Evolutionary conservation across 1,140 invertebrate genomes (phyloP).

Genomic region (Anthonomus grandis): DNA sequence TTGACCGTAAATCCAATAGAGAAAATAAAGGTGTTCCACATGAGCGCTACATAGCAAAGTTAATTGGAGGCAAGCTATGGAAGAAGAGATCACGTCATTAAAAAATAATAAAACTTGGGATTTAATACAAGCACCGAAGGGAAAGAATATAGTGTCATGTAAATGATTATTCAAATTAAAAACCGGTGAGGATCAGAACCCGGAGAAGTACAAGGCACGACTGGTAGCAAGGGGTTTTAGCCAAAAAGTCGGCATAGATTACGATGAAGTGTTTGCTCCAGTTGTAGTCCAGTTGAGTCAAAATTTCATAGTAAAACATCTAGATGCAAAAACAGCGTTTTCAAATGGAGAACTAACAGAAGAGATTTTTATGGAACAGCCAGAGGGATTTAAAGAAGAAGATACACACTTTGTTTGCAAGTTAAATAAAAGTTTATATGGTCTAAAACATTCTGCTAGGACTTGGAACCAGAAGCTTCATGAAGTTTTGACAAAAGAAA

Average conservation of each 20-base stretch:
- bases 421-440: constrained; percentile 49
- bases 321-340: constrained; percentile 50
- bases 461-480: constrained; percentile 45
- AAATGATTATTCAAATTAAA: too few species aligned
- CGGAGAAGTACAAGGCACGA: constrained; percentile 38
- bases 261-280: constrained; percentile 45
- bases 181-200: constrained; percentile 2
- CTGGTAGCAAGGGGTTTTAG: constrained; percentile 46
- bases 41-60: too few species aligned
- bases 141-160: too few species aligned
- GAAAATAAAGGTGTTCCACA: too few species aligned
- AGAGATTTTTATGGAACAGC: constrained; percentile 49
- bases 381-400: constrained; percentile 35
- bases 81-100: too few species aligned
- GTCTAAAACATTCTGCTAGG: constrained; percentile 49
- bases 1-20: too few species aligned
- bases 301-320: constrained; percentile 41
- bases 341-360: constrained; percentile 49
- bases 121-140: too few species aligned
- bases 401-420: constrained; percentile 13
- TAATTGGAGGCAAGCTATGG: too few species aligned
- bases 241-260: constrained; percentile 45
- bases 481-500: background rate
- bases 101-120: too few species aligned
- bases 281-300: constrained; percentile 45